Conservation (phyloP, 2,113 vertebrate genomes). For the Ia io region DNA sequence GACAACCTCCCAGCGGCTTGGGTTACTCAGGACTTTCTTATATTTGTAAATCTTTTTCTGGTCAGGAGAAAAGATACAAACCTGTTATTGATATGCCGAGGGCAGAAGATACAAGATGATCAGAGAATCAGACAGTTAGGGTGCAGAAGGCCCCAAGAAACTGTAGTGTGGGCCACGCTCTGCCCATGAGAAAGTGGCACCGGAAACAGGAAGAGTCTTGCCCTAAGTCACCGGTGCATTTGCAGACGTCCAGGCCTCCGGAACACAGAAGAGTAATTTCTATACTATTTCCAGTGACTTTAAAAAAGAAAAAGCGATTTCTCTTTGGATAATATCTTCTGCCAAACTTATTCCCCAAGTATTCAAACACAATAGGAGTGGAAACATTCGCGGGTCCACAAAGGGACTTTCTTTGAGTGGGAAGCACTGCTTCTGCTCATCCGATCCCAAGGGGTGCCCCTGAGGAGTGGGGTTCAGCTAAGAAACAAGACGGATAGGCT, state of each 20-base stretch:
- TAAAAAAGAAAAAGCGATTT: not conserved
- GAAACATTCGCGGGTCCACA: not conserved
- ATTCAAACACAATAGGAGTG: too few relatives aligned
- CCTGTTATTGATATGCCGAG: accelerated
- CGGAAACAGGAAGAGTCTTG: not conserved
- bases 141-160: not conserved
- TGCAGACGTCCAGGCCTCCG: not conserved
- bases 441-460: not conserved
- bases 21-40: constrained; percentile 97
- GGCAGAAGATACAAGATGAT: not conserved
- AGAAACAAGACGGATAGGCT: not conserved
- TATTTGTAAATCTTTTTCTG: constrained; percentile 99
- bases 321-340: not conserved
- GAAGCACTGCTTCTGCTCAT: not conserved
- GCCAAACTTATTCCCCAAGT: not conserved
- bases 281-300: not conserved
- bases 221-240: not conserved
- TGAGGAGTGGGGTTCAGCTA: not conserved
- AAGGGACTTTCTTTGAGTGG: not conserved
- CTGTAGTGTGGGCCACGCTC: not conserved
- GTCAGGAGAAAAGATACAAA: not conserved
- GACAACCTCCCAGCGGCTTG: constrained; percentile 97
- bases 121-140: not conserved
- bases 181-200: not conserved
- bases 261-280: not conserved